Evolutionary conservation across 1,140 invertebrate genomes (phyloP).

Genomic region (Ridgeia piscesae): DNA sequence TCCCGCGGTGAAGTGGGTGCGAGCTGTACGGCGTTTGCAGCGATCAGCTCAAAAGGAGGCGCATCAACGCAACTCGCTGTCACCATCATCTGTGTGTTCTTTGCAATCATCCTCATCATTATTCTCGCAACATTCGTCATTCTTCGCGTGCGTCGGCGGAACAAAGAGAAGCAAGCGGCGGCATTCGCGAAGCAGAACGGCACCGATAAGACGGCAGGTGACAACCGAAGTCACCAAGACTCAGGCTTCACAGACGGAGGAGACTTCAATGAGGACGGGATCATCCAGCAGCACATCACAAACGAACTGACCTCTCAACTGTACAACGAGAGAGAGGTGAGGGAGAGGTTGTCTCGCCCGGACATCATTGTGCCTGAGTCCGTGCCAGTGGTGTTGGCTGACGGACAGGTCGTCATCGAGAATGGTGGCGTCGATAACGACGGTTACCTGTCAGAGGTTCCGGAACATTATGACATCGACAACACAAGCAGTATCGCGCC

Average conservation of each 20-base stretch:
- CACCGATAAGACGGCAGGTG: not conserved
- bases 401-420: conserved; percentile 55
- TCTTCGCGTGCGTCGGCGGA: conserved; percentile 75
- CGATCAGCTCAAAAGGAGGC: conserved; percentile 35
- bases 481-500: conserved; percentile 96
- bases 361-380: conserved; percentile 88
- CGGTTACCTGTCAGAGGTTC: conserved; percentile 67
- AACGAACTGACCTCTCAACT: conserved; percentile 72
- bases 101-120: conserved; percentile 72
- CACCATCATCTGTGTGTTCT: conserved; percentile 85
- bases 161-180: conserved; percentile 72
- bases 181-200: conserved; percentile 32
- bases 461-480: conserved; percentile 95
- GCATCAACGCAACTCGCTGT: conserved; percentile 45
- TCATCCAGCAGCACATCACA: conserved; percentile 59
- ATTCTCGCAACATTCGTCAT: conserved; percentile 84
- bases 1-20: conserved; percentile 35
- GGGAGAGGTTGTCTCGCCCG: conserved; percentile 66
- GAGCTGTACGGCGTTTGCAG: conserved; percentile 62
- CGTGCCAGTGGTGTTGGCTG: conserved; percentile 47
- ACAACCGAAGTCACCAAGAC: conserved; percentile 31
- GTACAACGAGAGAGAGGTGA: conserved; percentile 78
- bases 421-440: conserved; percentile 71
- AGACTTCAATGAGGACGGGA: conserved; percentile 41
- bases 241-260: conserved; percentile 52